phyloP scores from a whole-genome alignment of 2,113 vertebrate genomes.

The Myrmecophaga tridactyla region DNA sequence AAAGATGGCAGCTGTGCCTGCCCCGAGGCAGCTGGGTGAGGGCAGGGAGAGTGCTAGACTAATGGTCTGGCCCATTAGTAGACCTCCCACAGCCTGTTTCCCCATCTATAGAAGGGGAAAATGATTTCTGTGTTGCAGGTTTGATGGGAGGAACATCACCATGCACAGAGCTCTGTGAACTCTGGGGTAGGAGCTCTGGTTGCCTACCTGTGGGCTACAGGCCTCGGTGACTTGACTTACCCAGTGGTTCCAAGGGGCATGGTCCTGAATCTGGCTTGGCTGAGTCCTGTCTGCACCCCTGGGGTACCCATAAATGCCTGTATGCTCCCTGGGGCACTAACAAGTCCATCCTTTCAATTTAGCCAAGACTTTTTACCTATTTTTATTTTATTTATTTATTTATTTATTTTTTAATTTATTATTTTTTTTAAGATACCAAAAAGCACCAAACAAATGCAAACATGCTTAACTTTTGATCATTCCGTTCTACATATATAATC shows the following conservation, averaged over 20 bases:
- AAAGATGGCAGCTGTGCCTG: neutral
- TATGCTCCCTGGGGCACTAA: neutral
- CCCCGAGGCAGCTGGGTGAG: neutral
- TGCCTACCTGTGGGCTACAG: neutral
- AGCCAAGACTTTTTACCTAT: neutral
- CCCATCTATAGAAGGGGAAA: neutral
- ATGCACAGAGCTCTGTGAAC: neutral
- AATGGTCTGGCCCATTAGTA: neutral
- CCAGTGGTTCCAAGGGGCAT: neutral
- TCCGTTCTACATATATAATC: too few relatives aligned
- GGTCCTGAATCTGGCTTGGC: neutral
- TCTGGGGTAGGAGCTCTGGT: neutral
- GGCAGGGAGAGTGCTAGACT: neutral
- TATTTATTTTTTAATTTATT: too few relatives aligned
- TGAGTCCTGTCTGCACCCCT: neutral
- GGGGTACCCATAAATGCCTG: neutral
- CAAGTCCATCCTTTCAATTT: neutral
- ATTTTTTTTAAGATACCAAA: too few relatives aligned
- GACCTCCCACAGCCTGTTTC: neutral
- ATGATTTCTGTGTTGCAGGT: neutral
- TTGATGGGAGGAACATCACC: neutral
- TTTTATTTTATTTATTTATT: too few relatives aligned
- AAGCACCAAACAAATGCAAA: too few relatives aligned
- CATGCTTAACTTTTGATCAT: too few relatives aligned
- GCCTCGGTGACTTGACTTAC: neutral